Conservation (phyloP, 2,888 invertebrate genomes). For the Diadegma fenestrale region DNA sequence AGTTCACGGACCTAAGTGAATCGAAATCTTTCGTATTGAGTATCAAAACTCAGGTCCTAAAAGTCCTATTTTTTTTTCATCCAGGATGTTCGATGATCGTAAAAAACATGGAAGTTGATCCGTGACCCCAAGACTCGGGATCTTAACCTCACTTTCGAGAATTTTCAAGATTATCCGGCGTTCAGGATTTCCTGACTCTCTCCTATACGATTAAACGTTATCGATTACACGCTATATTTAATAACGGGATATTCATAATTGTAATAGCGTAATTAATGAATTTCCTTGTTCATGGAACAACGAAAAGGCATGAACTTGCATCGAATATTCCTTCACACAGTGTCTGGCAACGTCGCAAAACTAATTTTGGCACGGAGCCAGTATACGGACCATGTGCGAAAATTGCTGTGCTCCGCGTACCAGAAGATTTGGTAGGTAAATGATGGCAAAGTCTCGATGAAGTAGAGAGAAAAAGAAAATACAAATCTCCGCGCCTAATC, state of each 20-base stretch:
- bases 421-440: slow-evolving; percentile 29
- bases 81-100: not conserved
- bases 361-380: slow-evolving; percentile 63
- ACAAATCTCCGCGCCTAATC: not conserved
- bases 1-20: not conserved
- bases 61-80: no score
- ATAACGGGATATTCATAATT: not conserved
- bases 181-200: no score
- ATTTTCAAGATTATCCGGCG: not conserved
- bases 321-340: slow-evolving; percentile 47
- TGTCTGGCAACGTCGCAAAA: slow-evolving; percentile 66
- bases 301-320: slow-evolving; percentile 45
- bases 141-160: not conserved
- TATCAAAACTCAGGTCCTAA: no score
- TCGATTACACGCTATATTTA: not conserved
- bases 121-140: not conserved
- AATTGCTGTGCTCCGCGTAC: slow-evolving; percentile 26
- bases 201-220: no score
- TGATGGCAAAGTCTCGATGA: slow-evolving; percentile 35
- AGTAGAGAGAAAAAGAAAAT: slow-evolving; percentile 22
- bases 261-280: not conserved
- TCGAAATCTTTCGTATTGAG: no score
- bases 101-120: not conserved
- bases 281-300: not conserved
- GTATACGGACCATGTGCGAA: slow-evolving; percentile 38